Evolutionary conservation across 1,140 invertebrate genomes (phyloP).

Genomic region (Oncopodura yosiiana): DNA sequence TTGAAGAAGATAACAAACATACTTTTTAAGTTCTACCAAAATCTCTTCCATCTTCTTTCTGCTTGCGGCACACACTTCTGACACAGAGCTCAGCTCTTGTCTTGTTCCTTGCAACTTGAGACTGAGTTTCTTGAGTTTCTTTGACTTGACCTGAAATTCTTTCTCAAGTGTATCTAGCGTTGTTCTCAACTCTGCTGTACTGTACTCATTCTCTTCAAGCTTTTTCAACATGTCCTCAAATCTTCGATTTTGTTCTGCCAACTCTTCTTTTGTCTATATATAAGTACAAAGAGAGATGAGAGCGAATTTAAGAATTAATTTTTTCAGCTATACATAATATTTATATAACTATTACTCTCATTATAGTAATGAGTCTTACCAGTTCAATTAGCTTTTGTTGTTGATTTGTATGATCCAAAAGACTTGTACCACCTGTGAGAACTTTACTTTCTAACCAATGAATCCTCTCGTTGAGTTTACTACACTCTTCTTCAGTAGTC

Average conservation of each 20-base stretch:
- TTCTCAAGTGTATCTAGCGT: slow-evolving; percentile 2
- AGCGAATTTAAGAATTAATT: no score
- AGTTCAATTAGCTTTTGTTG: slow-evolving; percentile 30
- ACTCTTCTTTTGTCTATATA: slow-evolving; percentile 28
- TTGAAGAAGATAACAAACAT: neutral
- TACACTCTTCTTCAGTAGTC: slow-evolving; percentile 47
- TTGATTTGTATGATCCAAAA: slow-evolving; percentile 40
- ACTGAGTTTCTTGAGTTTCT: slow-evolving; percentile 19
- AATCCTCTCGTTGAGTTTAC: slow-evolving; percentile 47
- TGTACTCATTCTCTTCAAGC: slow-evolving; percentile 30
- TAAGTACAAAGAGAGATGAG: no score
- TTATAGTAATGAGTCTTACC: no score
- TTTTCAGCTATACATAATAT: no score
- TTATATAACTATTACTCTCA: no score
- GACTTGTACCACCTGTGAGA: slow-evolving; percentile 71
- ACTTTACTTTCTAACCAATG: slow-evolving; percentile 74
- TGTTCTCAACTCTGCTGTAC: slow-evolving; percentile 2
- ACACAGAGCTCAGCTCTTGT: slow-evolving; percentile 12
- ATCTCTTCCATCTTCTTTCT: slow-evolving; percentile 22
- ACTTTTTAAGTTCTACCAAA: slow-evolving; percentile 27
- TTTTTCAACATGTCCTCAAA: slow-evolving; percentile 27
- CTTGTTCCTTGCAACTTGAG: slow-evolving; percentile 16
- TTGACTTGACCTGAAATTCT: slow-evolving; percentile 12
- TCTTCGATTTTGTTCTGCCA: slow-evolving; percentile 23
- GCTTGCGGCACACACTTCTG: slow-evolving; percentile 17